A percentile compares a stretch with the other conserved stretches of the same genome.
phyloP scores from a whole-genome alignment of 2,888 invertebrate species.

The Drosophila mayaguana region DNA sequence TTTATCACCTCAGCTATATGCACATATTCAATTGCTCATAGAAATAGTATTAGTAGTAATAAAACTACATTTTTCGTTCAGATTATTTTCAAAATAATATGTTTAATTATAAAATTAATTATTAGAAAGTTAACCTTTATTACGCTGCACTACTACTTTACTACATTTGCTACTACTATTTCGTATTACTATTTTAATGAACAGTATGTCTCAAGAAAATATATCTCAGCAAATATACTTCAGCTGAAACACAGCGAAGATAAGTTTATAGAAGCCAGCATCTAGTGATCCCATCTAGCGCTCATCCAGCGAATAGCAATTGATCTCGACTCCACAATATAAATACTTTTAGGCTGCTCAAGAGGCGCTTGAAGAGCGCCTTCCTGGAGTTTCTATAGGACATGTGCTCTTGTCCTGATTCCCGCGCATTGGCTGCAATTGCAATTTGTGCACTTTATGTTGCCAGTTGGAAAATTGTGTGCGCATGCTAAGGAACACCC shows the following conservation, averaged over 20 bases:
- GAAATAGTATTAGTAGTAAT: no score
- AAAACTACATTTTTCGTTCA: no score
- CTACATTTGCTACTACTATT: no score
- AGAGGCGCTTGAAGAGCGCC: constrained; percentile 6
- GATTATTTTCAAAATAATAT: no score
- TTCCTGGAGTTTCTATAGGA: constrained; percentile 13
- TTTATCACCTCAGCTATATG: no score
- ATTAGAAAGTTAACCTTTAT: no score
- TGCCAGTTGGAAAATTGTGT: constrained; percentile 61
- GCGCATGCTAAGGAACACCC: constrained; percentile 26
- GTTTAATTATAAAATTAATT: not conserved
- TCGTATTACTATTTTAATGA: not conserved
- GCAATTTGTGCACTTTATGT: constrained; percentile 75
- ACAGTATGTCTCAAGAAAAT: not conserved
- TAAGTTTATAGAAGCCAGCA: not conserved
- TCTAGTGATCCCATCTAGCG: not conserved
- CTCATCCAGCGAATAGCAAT: not conserved
- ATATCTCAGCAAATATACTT: not conserved
- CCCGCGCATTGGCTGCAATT: constrained; percentile 66
- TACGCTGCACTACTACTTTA: no score
- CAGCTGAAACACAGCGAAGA: not conserved
- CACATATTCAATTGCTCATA: no score
- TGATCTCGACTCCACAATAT: not conserved
- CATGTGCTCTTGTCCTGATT: constrained; percentile 58
- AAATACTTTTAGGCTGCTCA: constrained; percentile 2